Evolutionary conservation across 2,113 vertebrate genomes (phyloP).

Genomic region (Pituophis catenifer): DNA sequence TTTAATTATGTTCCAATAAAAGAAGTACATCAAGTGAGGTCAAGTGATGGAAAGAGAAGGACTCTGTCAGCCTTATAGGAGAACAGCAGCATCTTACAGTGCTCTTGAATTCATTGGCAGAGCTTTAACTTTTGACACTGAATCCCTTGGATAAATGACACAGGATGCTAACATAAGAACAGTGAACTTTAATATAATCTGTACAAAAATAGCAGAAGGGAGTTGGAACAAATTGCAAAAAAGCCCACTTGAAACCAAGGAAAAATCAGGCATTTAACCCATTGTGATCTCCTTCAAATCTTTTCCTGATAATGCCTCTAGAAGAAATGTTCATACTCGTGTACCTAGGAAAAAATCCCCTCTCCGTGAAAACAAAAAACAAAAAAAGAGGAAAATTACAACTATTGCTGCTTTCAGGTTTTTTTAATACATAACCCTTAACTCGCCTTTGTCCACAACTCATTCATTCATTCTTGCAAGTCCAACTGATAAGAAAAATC

Average conservation of each 20-base stretch:
- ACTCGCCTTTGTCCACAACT: background rate
- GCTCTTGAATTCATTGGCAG: background rate
- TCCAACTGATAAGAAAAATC: background rate
- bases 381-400: background rate
- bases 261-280: background rate
- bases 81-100: background rate
- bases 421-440: background rate
- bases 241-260: background rate
- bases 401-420: background rate
- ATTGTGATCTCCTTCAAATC: background rate
- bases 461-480: background rate
- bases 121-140: background rate
- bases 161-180: constrained; percentile 13
- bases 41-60: background rate
- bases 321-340: background rate
- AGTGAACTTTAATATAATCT: constrained; percentile 35
- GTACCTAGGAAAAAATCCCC: background rate
- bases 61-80: background rate
- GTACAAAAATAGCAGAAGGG: constrained; percentile 27
- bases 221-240: background rate
- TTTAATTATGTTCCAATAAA: background rate
- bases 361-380: background rate
- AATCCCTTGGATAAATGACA: constrained; percentile 36
- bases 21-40: background rate
- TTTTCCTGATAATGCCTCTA: background rate